Evolutionary conservation across 2,113 vertebrate species (phyloP), one percentile per base, ranked within the genome.

Genomic region (Nothoprocta perdicaria): DNA sequence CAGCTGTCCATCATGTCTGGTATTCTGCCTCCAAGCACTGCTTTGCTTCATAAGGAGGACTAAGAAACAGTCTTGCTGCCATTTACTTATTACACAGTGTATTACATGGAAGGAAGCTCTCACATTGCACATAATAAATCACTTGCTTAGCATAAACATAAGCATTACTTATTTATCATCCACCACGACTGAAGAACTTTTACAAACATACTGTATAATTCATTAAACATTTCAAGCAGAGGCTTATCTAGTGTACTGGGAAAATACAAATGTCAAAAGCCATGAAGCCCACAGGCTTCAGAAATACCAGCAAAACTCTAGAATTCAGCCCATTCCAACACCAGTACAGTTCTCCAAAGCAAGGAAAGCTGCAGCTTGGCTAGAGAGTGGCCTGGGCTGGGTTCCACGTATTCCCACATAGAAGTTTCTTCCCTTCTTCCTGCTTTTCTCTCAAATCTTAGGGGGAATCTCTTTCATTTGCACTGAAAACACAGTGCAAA

Each of bases 1-100:
- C 71, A 95, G 76, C 60, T 94, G 85, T 86, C 90, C 76, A 13
- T 92, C 86, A 89, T 0, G 45, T 93, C 90, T 95, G 75, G 74
- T 93, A 92, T 93, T 92, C 86, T 95, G 92, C 89, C 95, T 94
- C 43, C 60, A 80, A 94, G 93, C 86, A 82, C 26, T 80, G 71
- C 31, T 67, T 92, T 74, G 45, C 86, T 85, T 79, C 78, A 77
- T 18, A 60, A 74, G 4, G 15, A 76, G 38, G 26, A 79, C 61
- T 58, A 90, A 88, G 68, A 81, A 93, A 90, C 5, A 89, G 67
- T 26, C 84, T 69, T 82, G 33, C n/a, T 90, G 50, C 50, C 93
- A 95, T 94, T 92, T 79, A n/a, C 35, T 86, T 79, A 80, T 86
- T 84, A 73, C 78, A 92, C 55, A 90, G 86, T 3, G 35, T 33